These are phyloP conservation scores for Magallana angulata DNA, from an alignment of 1,140 invertebrate genomes.

Conservation along the genomic window DNA sequence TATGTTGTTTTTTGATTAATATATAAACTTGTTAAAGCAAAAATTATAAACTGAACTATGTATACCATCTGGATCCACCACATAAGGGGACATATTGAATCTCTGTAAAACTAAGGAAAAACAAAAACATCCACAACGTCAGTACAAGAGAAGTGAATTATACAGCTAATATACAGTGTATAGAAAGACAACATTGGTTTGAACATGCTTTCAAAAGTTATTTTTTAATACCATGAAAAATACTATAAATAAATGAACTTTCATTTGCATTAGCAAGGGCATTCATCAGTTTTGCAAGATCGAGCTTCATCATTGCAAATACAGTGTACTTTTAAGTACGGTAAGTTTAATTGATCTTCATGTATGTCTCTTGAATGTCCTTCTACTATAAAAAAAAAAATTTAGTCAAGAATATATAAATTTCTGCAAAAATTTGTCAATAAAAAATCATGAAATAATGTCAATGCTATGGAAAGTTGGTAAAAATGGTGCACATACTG, in stretches of 20 bases:
- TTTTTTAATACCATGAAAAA: background rate
- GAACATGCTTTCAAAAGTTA: background rate
- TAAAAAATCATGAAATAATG: too few relatives aligned
- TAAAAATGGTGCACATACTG: too few relatives aligned
- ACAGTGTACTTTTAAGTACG: too few relatives aligned
- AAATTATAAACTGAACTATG: background rate
- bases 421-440: too few relatives aligned
- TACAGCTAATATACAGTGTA: background rate
- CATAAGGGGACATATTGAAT: constrained; percentile 56
- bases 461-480: too few relatives aligned
- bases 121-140: background rate
- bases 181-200: background rate
- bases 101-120: constrained; percentile 56
- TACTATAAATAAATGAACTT: background rate
- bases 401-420: background rate
- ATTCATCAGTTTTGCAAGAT: too few relatives aligned
- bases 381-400: background rate
- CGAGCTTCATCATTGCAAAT: too few relatives aligned
- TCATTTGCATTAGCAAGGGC: background rate
- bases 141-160: background rate
- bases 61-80: constrained; percentile 53
- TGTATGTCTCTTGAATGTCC: too few relatives aligned
- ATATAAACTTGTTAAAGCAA: constrained; percentile 3
- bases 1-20: background rate
- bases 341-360: too few relatives aligned